phyloP scores from a whole-genome alignment of 2,888 invertebrate species.

The Heliconius aoede region DNA sequence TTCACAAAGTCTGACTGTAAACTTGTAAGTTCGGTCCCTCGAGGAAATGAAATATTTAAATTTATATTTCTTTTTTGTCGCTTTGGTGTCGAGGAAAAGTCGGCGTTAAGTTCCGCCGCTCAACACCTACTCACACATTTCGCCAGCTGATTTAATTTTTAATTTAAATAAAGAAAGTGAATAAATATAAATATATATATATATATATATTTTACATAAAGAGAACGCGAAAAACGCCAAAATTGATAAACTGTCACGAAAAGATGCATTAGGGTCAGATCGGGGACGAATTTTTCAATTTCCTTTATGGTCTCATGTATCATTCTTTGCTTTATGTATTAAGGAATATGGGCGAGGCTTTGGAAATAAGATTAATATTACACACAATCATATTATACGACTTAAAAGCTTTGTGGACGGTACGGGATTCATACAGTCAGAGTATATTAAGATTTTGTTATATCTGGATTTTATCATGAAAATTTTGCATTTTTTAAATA shows the following conservation, averaged over 20 bases:
- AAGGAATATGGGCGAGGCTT: constrained; percentile 20
- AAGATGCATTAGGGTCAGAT: constrained; percentile 59
- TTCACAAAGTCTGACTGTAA: too few relatives aligned
- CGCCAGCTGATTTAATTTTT: too few relatives aligned
- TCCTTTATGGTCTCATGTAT: constrained; percentile 58
- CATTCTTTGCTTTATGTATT: constrained; percentile 55
- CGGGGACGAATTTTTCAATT: constrained; percentile 75
- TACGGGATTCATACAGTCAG: too few relatives aligned
- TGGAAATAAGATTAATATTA: constrained; percentile 19
- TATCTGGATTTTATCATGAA: neutral
- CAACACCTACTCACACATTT: too few relatives aligned
- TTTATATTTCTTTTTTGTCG: too few relatives aligned
- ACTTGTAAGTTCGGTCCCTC: too few relatives aligned
- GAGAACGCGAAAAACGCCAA: neutral
- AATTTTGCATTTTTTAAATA: too few relatives aligned
- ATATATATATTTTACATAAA: neutral
- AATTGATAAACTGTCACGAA: constrained; percentile 25
- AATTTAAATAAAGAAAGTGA: too few relatives aligned
- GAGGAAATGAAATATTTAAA: too few relatives aligned
- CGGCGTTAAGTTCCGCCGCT: too few relatives aligned
- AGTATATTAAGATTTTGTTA: neutral
- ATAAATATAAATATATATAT: too few relatives aligned
- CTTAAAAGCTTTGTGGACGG: neutral
- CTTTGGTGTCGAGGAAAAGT: too few relatives aligned
- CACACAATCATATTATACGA: constrained; percentile 16